These are phyloP conservation scores for Lutjanus erythropterus DNA, from an alignment of 2,113 vertebrate genomes.

Conservation along the genomic window DNA sequence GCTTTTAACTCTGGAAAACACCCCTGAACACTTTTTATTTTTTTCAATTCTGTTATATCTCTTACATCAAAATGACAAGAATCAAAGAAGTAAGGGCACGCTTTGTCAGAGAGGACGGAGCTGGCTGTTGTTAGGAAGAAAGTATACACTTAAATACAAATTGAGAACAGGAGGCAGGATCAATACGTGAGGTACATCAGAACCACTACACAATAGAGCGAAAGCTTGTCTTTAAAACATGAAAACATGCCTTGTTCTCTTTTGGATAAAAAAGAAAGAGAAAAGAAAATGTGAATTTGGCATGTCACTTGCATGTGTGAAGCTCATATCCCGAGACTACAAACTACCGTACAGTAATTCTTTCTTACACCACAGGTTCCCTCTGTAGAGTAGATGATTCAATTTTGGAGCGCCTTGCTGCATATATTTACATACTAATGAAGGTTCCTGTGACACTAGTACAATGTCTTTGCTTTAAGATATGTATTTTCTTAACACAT, in stretches of 20 bases:
- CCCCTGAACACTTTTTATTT: background rate
- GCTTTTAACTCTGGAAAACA: conserved; percentile 12
- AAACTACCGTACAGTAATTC: background rate
- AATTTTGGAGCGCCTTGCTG: conserved; percentile 25
- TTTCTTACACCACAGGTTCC: background rate
- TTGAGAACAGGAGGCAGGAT: conserved; percentile 11
- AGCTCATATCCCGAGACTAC: background rate
- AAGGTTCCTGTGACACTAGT: background rate
- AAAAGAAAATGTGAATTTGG: background rate
- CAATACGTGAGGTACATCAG: background rate
- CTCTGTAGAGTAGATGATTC: conserved; percentile 35
- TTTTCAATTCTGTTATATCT: background rate
- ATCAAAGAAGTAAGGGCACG: background rate
- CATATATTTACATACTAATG: conserved; percentile 46
- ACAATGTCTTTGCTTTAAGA: conserved; percentile 14
- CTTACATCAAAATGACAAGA: conserved; percentile 3
- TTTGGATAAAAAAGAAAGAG: background rate
- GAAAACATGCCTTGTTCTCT: background rate
- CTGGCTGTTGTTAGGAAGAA: background rate
- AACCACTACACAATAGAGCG: background rate
- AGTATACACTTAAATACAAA: background rate
- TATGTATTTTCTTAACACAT: background rate
- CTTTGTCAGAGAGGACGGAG: background rate
- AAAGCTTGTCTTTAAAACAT: background rate
- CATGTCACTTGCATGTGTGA: background rate